phyloP scores from a whole-genome alignment of 2,113 vertebrate genomes.

The Campylorhamphus procurvoides region DNA sequence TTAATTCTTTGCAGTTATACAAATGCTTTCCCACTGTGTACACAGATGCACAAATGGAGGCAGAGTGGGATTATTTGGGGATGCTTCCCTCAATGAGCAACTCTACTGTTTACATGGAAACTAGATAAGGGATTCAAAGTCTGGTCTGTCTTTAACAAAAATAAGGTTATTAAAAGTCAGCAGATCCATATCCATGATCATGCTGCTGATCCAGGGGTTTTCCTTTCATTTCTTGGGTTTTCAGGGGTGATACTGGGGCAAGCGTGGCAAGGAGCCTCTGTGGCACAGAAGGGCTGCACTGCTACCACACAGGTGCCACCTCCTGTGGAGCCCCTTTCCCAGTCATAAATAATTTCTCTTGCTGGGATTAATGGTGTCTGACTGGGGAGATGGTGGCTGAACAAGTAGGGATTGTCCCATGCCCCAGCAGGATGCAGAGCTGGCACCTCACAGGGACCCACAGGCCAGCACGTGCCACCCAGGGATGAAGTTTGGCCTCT shows the following conservation, averaged over 20 bases:
- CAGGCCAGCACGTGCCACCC: neutral
- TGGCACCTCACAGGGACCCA: neutral
- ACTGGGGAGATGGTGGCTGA: accelerated
- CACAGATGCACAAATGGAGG: neutral
- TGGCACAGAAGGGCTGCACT: neutral
- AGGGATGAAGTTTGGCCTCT: neutral
- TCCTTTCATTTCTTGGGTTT: neutral
- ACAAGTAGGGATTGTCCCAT: neutral
- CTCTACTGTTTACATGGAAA: neutral
- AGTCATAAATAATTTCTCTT: neutral
- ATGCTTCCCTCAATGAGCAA: neutral
- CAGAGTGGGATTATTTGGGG: neutral
- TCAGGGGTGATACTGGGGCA: neutral
- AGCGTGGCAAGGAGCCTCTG: accelerated
- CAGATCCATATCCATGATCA: neutral
- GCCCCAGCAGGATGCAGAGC: accelerated
- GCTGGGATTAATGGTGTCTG: accelerated
- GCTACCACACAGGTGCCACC: accelerated
- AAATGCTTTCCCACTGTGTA: accelerated
- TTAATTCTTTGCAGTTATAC: neutral
- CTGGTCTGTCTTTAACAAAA: neutral
- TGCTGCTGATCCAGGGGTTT: neutral
- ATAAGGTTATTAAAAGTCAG: neutral
- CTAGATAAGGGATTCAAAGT: neutral
- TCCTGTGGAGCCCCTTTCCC: neutral